Evolutionary conservation across 1,140 invertebrate species (phyloP).

Genomic region (Pseudomyrmex cubaensis): DNA sequence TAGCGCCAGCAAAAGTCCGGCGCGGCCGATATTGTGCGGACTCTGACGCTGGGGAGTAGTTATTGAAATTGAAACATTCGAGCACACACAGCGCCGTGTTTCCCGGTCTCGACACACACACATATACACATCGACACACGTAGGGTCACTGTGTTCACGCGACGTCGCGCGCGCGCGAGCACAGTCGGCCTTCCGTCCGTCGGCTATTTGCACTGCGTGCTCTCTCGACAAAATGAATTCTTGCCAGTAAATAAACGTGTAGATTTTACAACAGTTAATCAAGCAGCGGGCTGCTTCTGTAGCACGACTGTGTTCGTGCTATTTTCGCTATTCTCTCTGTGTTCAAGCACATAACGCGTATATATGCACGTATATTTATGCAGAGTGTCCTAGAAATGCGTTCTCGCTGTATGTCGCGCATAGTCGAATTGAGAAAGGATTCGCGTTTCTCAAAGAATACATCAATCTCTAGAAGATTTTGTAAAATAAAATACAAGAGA

Average conservation of each 20-base stretch:
- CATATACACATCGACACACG: conserved; percentile 38
- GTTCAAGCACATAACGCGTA: conserved; percentile 41
- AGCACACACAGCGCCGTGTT: conserved; percentile 74
- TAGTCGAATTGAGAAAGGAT: neutral
- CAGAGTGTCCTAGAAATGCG: conserved; percentile 27
- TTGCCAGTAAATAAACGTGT: conserved; percentile 75
- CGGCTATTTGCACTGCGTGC: conserved; percentile 71
- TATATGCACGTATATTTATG: conserved; percentile 29
- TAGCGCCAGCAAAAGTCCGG: conserved; percentile 77
- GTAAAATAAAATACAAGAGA: neutral
- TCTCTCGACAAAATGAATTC: conserved; percentile 74
- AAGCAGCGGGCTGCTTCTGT: conserved; percentile 68
- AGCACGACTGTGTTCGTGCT: conserved; percentile 48
- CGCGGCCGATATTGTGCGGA: conserved; percentile 75
- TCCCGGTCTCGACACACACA: conserved; percentile 59
- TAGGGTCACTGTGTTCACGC: conserved; percentile 63
- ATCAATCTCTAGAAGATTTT: neutral
- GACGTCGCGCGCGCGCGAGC: conserved; percentile 59
- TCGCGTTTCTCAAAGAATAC: neutral
- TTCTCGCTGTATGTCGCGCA: neutral
- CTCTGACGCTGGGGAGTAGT: conserved; percentile 84
- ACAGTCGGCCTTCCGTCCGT: conserved; percentile 61
- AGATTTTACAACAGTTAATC: conserved; percentile 81
- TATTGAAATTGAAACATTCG: conserved; percentile 86
- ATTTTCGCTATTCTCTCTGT: conserved; percentile 35